These are phyloP conservation scores for Girardia tigrina DNA, from an alignment of 2,888 invertebrate genomes.

Conservation along the genomic window DNA sequence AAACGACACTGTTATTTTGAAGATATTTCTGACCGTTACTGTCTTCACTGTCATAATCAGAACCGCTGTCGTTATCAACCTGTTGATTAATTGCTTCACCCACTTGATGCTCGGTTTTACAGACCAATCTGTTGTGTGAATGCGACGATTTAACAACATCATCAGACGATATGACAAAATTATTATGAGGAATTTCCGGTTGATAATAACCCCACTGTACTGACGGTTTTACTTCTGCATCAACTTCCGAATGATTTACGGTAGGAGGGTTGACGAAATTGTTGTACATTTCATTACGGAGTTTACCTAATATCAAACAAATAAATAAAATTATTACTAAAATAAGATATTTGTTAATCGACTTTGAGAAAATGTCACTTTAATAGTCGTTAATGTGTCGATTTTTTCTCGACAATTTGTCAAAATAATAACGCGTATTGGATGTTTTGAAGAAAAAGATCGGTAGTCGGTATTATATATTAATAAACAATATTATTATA, in stretches of 20 bases:
- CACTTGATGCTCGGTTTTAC: neutral
- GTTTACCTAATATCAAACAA: neutral
- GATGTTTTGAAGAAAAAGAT: too few relatives aligned
- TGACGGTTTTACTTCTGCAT: neutral
- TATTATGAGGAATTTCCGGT: neutral
- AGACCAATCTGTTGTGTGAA: neutral
- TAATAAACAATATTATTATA: too few relatives aligned
- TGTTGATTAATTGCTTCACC: conserved; percentile 24
- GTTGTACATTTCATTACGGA: neutral
- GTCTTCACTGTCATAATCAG: neutral
- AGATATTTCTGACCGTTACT: conserved; percentile 2
- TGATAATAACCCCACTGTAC: neutral
- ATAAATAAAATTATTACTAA: neutral
- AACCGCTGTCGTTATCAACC: neutral
- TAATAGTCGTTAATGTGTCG: too few relatives aligned
- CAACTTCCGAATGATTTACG: neutral
- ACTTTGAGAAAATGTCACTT: too few relatives aligned
- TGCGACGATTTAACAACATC: neutral
- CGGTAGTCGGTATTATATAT: too few relatives aligned
- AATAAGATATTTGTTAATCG: too few relatives aligned
- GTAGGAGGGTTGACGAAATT: neutral
- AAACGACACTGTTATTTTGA: conserved; percentile 17
- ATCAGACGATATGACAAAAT: neutral
- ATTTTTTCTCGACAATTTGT: too few relatives aligned
- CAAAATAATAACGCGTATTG: too few relatives aligned